A percentile compares a stretch with the other conserved stretches of the same genome.
phyloP scores from a whole-genome alignment of 2,113 vertebrate species.

The Myiozetetes cayanensis region DNA sequence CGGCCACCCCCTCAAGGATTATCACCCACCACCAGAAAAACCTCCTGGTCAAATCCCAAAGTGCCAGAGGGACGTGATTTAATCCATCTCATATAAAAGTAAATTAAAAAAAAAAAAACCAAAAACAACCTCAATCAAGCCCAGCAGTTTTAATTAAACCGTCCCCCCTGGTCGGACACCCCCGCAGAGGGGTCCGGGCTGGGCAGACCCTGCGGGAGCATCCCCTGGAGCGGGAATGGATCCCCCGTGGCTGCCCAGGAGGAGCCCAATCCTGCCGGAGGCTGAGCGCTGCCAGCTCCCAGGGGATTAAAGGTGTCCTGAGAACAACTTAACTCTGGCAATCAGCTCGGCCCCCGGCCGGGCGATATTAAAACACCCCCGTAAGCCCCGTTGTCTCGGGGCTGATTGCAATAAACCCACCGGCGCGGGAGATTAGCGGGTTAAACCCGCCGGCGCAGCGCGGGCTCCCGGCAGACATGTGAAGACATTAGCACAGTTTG shows the following conservation, averaged over 20 bases:
- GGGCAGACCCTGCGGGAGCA: not conserved
- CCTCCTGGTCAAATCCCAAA: not conserved
- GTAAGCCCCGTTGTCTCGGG: not conserved
- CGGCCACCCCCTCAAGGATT: accelerated
- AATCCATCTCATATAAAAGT: not conserved
- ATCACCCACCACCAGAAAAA: not conserved
- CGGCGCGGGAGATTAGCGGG: not conserved
- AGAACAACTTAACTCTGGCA: not conserved
- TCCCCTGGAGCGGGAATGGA: not conserved
- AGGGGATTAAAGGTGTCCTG: conserved; percentile 29
- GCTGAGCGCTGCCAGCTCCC: not conserved
- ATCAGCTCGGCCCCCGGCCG: not conserved
- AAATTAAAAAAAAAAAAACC: not conserved
- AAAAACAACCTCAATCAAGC: not conserved
- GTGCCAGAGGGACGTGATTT: not conserved
- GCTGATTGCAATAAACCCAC: not conserved
- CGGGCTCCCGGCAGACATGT: not conserved
- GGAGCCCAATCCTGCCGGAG: not conserved
- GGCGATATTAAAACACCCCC: not conserved
- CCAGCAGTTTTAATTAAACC: not conserved
- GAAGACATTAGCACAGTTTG: conserved; percentile 43
- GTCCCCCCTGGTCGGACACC: accelerated
- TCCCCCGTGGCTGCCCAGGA: not conserved
- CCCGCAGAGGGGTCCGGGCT: not conserved
- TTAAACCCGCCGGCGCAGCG: not conserved